Conservation (phyloP, 1,140 invertebrate species). For the Aphelenchoides avenae region DNA sequence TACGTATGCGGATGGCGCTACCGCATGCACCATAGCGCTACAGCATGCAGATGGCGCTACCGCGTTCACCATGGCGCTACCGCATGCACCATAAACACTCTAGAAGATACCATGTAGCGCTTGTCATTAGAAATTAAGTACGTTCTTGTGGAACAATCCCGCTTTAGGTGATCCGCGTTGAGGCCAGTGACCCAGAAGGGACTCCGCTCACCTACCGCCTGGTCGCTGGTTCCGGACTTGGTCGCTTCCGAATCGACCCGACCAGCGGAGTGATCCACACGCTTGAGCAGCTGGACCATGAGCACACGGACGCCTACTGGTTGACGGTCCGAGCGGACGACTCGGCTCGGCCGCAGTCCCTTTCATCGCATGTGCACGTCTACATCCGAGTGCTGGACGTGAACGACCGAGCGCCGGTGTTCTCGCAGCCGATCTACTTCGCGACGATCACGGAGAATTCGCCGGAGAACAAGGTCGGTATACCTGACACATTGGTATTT, state of each 20-base stretch:
- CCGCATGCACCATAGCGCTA: too few species aligned
- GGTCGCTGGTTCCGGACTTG: slow-evolving; percentile 79
- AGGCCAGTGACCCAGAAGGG: slow-evolving; percentile 66
- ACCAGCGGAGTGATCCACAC: slow-evolving; percentile 76
- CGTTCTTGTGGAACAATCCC: not conserved
- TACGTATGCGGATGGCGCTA: too few species aligned
- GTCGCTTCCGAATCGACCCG: slow-evolving; percentile 81
- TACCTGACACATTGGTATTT: slow-evolving; percentile 63
- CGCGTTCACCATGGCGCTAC: too few species aligned
- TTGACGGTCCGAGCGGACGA: slow-evolving; percentile 85
- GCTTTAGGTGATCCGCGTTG: slow-evolving; percentile 22
- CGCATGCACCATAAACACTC: too few species aligned
- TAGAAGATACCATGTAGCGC: too few species aligned
- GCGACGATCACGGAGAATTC: slow-evolving; percentile 78
- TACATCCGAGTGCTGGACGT: slow-evolving; percentile 80
- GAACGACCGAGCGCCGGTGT: slow-evolving; percentile 87
- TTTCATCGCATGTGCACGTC: slow-evolving; percentile 69
- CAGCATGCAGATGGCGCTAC: too few species aligned
- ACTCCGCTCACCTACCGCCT: slow-evolving; percentile 77
- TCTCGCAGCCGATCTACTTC: slow-evolving; percentile 77
- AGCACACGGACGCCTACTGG: slow-evolving; percentile 82
- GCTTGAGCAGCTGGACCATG: slow-evolving; percentile 72
- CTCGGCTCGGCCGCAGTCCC: slow-evolving; percentile 70
- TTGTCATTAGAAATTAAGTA: too few species aligned
- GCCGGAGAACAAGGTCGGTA: slow-evolving; percentile 65